Percentiles rank a stretch among this genome's conserved stretches.
Evolutionary conservation across 2,888 invertebrate species (phyloP).

Genomic region (Athrips mouffetella): DNA sequence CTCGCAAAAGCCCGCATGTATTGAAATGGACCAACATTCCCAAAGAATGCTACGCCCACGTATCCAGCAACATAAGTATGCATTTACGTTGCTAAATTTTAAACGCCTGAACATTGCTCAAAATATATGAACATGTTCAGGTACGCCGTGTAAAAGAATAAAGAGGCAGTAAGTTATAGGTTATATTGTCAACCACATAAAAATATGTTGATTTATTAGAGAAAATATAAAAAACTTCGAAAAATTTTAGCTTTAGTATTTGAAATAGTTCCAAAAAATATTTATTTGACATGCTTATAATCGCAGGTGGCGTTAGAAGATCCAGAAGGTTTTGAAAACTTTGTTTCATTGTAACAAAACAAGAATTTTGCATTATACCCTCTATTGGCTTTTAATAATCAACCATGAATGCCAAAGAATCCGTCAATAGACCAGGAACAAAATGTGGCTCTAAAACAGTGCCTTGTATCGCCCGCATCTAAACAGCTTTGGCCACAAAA

Average conservation of each 20-base stretch:
- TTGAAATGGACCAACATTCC: slow-evolving; percentile 1
- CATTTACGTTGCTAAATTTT: slow-evolving; percentile 54
- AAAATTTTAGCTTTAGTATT: too few relatives aligned
- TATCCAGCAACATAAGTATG: slow-evolving; percentile 48
- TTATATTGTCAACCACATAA: neutral
- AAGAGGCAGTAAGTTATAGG: too few relatives aligned
- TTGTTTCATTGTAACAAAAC: neutral
- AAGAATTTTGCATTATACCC: neutral
- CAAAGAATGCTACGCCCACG: slow-evolving; percentile 33
- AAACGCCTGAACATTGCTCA: slow-evolving; percentile 31
- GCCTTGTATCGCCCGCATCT: slow-evolving; percentile 51
- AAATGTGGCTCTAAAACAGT: slow-evolving; percentile 10
- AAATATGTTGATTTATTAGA: neutral
- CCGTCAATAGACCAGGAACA: slow-evolving; percentile 10
- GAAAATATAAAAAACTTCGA: neutral
- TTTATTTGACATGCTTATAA: too few relatives aligned
- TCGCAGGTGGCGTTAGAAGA: too few relatives aligned
- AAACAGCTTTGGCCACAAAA: slow-evolving; percentile 49
- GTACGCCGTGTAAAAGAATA: slow-evolving; percentile 9
- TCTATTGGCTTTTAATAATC: neutral
- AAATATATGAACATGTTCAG: slow-evolving; percentile 23
- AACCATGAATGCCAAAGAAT: slow-evolving; percentile 4
- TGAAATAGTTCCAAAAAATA: too few relatives aligned
- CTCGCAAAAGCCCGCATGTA: slow-evolving; percentile 14
- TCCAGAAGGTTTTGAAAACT: neutral